These are phyloP conservation scores for Microctonus hyperodae DNA, from an alignment of 2,888 invertebrate species.

Conservation along the genomic window DNA sequence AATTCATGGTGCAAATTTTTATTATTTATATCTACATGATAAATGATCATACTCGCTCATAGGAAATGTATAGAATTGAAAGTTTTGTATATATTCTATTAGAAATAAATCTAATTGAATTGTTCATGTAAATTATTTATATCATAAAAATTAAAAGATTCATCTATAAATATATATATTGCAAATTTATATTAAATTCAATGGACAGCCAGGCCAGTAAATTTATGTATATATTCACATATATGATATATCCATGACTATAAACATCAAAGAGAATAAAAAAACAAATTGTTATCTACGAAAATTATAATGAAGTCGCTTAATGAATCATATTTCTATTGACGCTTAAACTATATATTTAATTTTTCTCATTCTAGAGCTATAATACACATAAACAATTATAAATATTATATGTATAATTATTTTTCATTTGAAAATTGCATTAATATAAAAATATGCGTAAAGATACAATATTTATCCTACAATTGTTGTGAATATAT, in stretches of 20 bases:
- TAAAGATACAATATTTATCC: background rate
- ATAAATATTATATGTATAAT: background rate
- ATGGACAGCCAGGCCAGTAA: background rate
- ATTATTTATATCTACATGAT: background rate
- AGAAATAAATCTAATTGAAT: background rate
- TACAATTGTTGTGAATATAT: background rate
- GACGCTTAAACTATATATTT: background rate
- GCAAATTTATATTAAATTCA: background rate
- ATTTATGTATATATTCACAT: background rate
- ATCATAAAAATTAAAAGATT: background rate
- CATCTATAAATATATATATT: conserved; percentile 3
- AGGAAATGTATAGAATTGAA: background rate
- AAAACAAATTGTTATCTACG: background rate
- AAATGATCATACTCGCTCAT: background rate
- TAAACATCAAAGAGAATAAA: background rate
- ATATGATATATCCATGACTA: background rate
- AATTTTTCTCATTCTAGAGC: background rate
- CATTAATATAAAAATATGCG: background rate
- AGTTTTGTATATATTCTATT: conserved; percentile 1
- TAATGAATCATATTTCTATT: background rate
- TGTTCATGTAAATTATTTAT: conserved; percentile 2
- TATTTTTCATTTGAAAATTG: background rate
- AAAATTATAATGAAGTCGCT: background rate
- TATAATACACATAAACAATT: background rate
- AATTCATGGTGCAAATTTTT: background rate